Base-by-base conservation (phyloP, 2,113 vertebrate species). In the Myodes glareolus region DNA sequence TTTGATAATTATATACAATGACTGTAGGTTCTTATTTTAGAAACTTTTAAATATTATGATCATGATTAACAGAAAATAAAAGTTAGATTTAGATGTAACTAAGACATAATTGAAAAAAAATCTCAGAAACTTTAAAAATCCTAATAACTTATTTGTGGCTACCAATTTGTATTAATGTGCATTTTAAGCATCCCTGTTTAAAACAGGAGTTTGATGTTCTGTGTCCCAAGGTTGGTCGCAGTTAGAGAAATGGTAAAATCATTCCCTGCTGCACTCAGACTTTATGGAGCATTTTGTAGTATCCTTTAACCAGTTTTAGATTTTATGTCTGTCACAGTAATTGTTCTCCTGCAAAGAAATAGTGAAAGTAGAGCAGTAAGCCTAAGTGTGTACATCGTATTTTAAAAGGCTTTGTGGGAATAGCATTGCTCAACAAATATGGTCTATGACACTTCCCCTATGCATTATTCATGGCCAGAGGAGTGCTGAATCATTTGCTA, bases 401-500 rank as follows among this genome's bases (percentile, higher is more conserved):
- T 97, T 78, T 97, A 96, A 96, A 94, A 97, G 95, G 63, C 86
- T 90, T 52, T 96, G 31, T 95, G 68, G 29, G 68, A 94, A n/a
- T 65, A 94, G 42, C 88, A 88, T 97, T 96, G 94, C 91, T 94
- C 97, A 97, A 96, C 73, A 95, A 78, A 61, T 97, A 45, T 89
- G 76, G 65, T 94, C 55, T 92, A 29, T 91, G 91, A 68, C 2
- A 23, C 86, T 96, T 95, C 5, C 8, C 73, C 13, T 73, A 91
- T 97, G 91, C 97, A 98, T 98, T 97, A 97, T 98, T 98, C 96
- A 98, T 97, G 94, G 58, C 13, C 58, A 67, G 85, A 96, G 93
- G 63, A 96, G 45, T 98, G 96, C 77, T 55, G 75, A 77, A 94
- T 95, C 92, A 88, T n/a, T 67, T 86, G 84, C 39, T 88, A 10